Conservation (phyloP, 2,888 invertebrate species). For the Polymixis flavicincta region DNA sequence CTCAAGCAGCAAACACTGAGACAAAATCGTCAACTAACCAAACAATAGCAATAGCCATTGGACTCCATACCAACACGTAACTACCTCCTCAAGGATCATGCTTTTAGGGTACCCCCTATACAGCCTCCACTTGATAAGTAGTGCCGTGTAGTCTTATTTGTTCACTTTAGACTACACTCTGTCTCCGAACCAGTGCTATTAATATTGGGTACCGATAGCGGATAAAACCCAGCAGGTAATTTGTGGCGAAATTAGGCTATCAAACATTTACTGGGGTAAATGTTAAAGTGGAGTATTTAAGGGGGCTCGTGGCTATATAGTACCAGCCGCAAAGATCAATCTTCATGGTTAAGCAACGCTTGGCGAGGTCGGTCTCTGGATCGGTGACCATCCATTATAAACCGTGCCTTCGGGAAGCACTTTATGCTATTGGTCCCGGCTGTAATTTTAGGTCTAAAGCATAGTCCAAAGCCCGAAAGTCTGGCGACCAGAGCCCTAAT, state of each 20-base stretch:
- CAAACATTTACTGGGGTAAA: constrained; percentile 56
- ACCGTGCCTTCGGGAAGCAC: neutral
- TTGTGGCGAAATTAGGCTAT: constrained; percentile 66
- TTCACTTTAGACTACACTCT: constrained; percentile 82
- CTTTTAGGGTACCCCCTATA: constrained; percentile 51
- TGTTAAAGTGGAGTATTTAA: neutral
- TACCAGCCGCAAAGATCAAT: neutral
- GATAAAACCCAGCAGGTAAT: constrained; percentile 61
- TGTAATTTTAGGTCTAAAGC: neutral
- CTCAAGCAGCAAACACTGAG: neutral
- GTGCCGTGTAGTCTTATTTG: constrained; percentile 81
- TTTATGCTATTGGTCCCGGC: neutral
- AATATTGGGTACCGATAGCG: constrained; percentile 81
- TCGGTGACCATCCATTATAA: neutral
- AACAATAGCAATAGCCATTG: constrained; percentile 34
- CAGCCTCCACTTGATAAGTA: constrained; percentile 81
- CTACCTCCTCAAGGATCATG: constrained; percentile 61
- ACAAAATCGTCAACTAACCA: neutral
- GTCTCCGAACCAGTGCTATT: constrained; percentile 78
- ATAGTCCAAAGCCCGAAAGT: neutral
- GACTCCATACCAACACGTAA: constrained; percentile 70
- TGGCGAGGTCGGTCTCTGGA: neutral
- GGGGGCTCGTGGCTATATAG: neutral
- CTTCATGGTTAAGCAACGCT: neutral
- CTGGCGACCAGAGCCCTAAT: no score